Percentiles rank a stretch among this genome's conserved stretches.
These are phyloP conservation scores for Sorex araneus DNA, from an alignment of 2,113 vertebrate species.

Conservation along the genomic window DNA sequence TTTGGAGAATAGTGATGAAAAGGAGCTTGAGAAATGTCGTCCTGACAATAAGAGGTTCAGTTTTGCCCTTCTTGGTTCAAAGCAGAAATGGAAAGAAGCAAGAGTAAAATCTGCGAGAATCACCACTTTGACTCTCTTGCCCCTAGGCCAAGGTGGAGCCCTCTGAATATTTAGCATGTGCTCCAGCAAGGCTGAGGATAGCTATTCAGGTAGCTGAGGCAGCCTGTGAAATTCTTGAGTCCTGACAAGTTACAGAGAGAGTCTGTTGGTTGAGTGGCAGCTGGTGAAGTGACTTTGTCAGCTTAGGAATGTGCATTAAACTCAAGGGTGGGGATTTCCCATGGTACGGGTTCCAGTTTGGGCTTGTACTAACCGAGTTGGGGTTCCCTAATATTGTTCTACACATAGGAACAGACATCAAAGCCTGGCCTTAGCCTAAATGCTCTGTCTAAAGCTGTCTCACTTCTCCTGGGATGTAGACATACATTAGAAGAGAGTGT, in stretches of 20 bases:
- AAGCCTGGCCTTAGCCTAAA: not conserved
- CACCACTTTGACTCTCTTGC: no score
- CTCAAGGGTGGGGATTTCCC: constrained; percentile 38
- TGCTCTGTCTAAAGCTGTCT: not conserved
- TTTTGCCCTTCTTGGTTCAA: not conserved
- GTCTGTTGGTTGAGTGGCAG: not conserved
- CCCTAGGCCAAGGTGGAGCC: not conserved
- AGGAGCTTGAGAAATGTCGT: not conserved
- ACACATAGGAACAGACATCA: not conserved
- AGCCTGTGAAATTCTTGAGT: not conserved
- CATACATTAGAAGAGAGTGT: not conserved
- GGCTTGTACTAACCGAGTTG: not conserved
- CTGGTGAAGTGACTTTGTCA: not conserved
- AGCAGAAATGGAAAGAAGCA: not conserved
- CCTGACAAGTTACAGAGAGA: not conserved
- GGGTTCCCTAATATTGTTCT: not conserved
- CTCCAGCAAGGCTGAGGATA: not conserved
- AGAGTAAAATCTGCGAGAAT: not conserved
- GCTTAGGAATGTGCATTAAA: not conserved
- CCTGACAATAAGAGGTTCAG: not conserved
- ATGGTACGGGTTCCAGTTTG: not conserved
- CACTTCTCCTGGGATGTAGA: not conserved
- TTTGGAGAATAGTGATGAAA: not conserved
- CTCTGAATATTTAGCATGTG: not conserved
- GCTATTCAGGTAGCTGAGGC: not conserved